Evolutionary conservation across 2,797 vertebrate genomes (phyloP).

Genomic region (Pogoniulus pusillus): DNA sequence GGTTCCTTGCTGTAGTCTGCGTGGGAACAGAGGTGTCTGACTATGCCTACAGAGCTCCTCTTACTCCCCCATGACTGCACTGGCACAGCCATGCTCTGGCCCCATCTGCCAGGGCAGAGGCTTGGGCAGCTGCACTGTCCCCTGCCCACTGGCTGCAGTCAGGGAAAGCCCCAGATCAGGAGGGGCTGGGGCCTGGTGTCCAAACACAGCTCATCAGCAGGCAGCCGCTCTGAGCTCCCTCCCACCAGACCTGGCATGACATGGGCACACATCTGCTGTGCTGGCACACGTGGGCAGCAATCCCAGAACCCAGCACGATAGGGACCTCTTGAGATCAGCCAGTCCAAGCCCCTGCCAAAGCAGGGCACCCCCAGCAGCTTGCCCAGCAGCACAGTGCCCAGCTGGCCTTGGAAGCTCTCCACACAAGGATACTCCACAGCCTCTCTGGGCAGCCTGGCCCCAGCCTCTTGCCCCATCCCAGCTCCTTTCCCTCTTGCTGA

Average conservation of each 20-base stretch:
- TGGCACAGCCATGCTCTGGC: not conserved
- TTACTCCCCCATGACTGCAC: accelerated
- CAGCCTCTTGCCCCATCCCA: too few species aligned
- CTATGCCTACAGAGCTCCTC: not conserved
- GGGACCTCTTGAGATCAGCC: too few species aligned
- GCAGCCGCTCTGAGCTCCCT: not conserved
- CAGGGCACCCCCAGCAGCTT: too few species aligned
- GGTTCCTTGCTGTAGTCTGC: accelerated
- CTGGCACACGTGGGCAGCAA: too few species aligned
- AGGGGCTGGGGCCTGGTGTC: not conserved
- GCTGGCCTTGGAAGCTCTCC: too few species aligned
- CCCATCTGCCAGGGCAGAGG: accelerated
- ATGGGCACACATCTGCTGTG: accelerated
- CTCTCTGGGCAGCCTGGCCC: too few species aligned
- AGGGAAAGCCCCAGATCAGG: not conserved
- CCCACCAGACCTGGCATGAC: accelerated
- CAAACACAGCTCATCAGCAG: not conserved
- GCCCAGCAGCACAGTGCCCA: too few species aligned
- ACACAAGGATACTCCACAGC: too few species aligned
- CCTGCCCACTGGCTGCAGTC: not conserved
- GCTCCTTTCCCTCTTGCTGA: too few species aligned
- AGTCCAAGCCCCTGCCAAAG: too few species aligned
- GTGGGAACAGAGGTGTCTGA: not conserved
- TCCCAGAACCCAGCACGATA: too few species aligned
- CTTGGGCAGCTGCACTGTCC: not conserved